Evolutionary conservation across 1,140 invertebrate genomes (phyloP), one percentile per base, ranked within the genome.

Genomic region (Drosophila gunungcola): DNA sequence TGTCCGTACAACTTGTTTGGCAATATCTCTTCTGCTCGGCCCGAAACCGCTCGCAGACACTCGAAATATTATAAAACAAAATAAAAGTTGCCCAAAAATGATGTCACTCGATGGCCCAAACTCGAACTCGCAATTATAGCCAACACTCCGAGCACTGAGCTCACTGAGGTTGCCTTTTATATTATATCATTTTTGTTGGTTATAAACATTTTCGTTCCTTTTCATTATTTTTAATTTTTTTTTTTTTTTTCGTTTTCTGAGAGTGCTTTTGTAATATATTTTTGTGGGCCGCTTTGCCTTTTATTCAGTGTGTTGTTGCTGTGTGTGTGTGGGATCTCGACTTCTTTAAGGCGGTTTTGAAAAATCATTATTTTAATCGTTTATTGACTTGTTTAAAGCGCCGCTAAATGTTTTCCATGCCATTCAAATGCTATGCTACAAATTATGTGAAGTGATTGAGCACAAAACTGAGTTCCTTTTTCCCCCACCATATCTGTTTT

Each of bases 361-460:
- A 82, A 82, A 84, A 89, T 89, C 84, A 88, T 88, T 88, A 80
- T 83, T 90, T 90, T 84, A 90, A 90, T 90, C 88, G 88, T 90
- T 83, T 90, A 91, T 90, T 90, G 88, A 90, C 88, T 90, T 90
- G 88, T 90, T 88, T 90, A 90, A 84, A 73, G 77, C 85, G 64
- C 70, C 76, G 82, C 76, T 78, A 78, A 80, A 84, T 80, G 72
- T 69, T 73, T 70, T 58, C 55, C 56, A 36, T 56, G 65, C 49
- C 48, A 60, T 49, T 68, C 51, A 56, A 57, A 45, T 55, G 48
- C 43, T 63, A n/a, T 74, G 69, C 73, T 72, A 80, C 86, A 86
- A 90, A 90, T 90, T 90, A 90, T 90, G 61, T 73, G 74, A 88
- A 91, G 88, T 90, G 88, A 90, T 86, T 63, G 73, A 55, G 88